Conservation (phyloP, 2,888 invertebrate species). For the Drosophila nigritarsus region DNA sequence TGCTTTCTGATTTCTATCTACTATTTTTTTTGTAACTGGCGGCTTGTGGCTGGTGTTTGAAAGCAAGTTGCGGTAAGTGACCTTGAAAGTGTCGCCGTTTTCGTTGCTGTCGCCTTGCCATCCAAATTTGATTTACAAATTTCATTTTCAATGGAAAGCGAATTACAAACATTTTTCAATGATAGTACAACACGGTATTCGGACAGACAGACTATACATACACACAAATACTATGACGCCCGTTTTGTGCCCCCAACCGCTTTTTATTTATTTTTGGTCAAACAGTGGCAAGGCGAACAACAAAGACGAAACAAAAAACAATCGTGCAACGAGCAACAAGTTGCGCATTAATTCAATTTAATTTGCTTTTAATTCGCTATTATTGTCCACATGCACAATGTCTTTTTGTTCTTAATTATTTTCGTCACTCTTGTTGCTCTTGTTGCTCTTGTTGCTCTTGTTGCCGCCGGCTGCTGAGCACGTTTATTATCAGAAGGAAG, state of each 20-base stretch:
- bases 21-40: conserved; percentile 3
- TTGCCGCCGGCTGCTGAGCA: conserved; percentile 18
- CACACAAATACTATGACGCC: conserved; percentile 15
- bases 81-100: conserved; percentile 57
- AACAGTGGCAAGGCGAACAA: conserved; percentile 49
- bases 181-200: conserved; percentile 14
- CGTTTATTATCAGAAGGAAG: conserved; percentile 44
- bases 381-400: conserved; percentile 60
- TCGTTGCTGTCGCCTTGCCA: conserved; percentile 40
- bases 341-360: conserved; percentile 55
- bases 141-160: conserved; percentile 56
- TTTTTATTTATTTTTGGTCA: conserved; percentile 61
- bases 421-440: neutral
- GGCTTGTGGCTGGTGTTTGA: neutral
- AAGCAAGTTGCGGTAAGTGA: conserved; percentile 41
- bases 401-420: conserved; percentile 11
- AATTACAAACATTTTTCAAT: conserved; percentile 33
- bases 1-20: neutral
- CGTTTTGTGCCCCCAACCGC: conserved; percentile 56
- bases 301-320: conserved; percentile 38
- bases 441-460: conserved; percentile 5
- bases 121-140: conserved; percentile 48
- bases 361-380: conserved; percentile 71
- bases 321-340: conserved; percentile 64
- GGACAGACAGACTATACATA: neutral